Conservation (phyloP, 2,888 invertebrate species). For the Adineta ricciae region DNA sequence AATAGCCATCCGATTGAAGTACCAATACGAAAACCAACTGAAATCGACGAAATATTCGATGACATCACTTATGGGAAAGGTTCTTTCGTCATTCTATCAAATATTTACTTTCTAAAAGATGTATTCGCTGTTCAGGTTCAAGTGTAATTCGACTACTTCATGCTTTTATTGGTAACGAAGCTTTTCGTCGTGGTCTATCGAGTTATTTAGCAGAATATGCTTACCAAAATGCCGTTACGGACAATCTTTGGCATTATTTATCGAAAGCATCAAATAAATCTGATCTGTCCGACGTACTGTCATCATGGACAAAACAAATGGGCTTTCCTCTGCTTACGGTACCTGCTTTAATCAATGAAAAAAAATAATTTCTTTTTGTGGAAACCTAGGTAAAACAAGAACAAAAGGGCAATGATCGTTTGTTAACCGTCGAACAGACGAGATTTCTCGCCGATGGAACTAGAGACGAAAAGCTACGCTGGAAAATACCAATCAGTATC, state of each 20-base stretch:
- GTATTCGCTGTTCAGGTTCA: constrained; percentile 56
- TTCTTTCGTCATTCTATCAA: no score
- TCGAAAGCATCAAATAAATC: constrained; percentile 73
- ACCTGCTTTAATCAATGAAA: background rate
- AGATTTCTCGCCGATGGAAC: constrained; percentile 7
- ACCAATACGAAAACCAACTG: constrained; percentile 63
- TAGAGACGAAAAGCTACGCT: background rate
- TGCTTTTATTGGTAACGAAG: constrained; percentile 78
- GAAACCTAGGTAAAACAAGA: background rate
- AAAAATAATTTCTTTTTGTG: background rate
- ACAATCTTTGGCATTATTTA: constrained; percentile 80
- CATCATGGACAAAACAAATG: constrained; percentile 27
- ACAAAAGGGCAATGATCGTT: background rate
- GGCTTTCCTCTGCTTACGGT: constrained; percentile 19
- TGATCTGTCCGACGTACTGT: constrained; percentile 66
- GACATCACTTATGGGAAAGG: constrained; percentile 92
- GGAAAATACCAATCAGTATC: constrained; percentile 7
- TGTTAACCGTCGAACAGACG: background rate
- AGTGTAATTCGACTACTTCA: constrained; percentile 88
- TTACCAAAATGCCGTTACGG: constrained; percentile 81
- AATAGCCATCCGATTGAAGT: constrained; percentile 93
- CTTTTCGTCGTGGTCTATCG: constrained; percentile 83
- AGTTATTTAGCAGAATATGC: constrained; percentile 72
- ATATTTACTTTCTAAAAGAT: background rate
- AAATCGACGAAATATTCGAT: constrained; percentile 94